Percentiles rank a stretch among this genome's conserved stretches.
These are phyloP conservation scores for Oreortyx pictus DNA, from an alignment of 2,797 vertebrate species.

Conservation along the genomic window DNA sequence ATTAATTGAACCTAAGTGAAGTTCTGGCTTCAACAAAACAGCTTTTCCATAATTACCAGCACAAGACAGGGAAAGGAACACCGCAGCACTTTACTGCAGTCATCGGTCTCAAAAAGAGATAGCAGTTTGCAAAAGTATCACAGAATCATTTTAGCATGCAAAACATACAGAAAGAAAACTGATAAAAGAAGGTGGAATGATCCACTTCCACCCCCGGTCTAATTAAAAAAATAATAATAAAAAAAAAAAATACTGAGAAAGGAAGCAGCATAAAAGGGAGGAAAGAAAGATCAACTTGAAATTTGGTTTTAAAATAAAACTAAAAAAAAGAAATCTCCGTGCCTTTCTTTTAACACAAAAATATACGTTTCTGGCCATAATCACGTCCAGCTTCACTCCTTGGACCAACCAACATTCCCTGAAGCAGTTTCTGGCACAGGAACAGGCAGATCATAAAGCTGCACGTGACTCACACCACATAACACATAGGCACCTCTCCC, in stretches of 20 bases:
- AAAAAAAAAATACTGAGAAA: not conserved
- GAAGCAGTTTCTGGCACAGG: not conserved
- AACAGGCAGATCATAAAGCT: not conserved
- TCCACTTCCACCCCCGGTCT: not conserved
- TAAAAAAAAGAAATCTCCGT: not conserved
- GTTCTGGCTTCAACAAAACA: not conserved
- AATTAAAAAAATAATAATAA: not conserved
- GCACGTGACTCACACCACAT: not conserved
- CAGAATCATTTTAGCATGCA: not conserved
- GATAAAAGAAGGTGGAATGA: not conserved
- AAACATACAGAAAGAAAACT: not conserved
- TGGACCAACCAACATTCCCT: not conserved
- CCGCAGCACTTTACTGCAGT: not conserved
- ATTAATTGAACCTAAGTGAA: not conserved
- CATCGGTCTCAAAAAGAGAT: fast-evolving
- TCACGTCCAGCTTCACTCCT: not conserved
- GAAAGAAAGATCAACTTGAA: not conserved
- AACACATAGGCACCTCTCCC: not conserved
- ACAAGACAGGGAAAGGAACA: not conserved
- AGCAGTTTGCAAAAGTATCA: not conserved
- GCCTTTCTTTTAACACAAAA: not conserved
- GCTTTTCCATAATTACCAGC: not conserved
- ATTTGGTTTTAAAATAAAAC: not conserved
- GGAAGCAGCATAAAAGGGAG: not conserved
- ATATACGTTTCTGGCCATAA: not conserved